Conservation (phyloP, 2,797 vertebrate species). For the Semotilus atromaculatus region DNA sequence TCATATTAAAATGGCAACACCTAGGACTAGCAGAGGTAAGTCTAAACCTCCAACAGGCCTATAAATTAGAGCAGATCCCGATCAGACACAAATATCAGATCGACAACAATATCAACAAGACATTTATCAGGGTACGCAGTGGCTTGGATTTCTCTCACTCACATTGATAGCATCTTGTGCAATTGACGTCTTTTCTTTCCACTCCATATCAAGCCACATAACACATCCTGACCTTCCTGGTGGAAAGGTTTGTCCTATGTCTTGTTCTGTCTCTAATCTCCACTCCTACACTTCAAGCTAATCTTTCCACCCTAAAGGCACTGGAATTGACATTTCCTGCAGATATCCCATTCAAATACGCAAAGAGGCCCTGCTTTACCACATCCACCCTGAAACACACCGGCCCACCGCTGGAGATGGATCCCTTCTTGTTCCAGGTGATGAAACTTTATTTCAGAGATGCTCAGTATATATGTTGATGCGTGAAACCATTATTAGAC, state of each 20-base stretch:
- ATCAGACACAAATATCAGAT: slow-evolving; percentile 8
- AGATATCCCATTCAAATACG: slow-evolving; percentile 43
- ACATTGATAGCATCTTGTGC: not conserved
- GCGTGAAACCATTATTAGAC: not conserved
- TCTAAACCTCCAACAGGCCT: not conserved
- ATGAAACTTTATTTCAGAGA: not conserved
- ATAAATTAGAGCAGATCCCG: not conserved
- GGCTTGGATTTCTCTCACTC: slow-evolving; percentile 8
- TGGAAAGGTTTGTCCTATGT: not conserved
- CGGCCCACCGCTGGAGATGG: not conserved
- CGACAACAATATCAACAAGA: slow-evolving; percentile 8
- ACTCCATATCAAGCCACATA: not conserved
- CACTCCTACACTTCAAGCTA: slow-evolving; percentile 8
- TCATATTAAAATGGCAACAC: slow-evolving; percentile 10
- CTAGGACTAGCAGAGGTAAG: not conserved
- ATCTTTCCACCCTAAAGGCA: not conserved
- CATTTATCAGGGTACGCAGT: not conserved
- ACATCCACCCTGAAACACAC: slow-evolving; percentile 14
- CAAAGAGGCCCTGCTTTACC: slow-evolving; percentile 7
- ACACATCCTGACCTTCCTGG: not conserved
- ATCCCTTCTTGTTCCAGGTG: slow-evolving; percentile 18
- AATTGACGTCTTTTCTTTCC: not conserved
- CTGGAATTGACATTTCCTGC: slow-evolving; percentile 11
- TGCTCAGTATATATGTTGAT: not conserved
- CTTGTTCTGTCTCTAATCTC: slow-evolving; percentile 15